Base-by-base conservation (phyloP, 2,113 vertebrate species). In the Mohoua ochrocephala region DNA sequence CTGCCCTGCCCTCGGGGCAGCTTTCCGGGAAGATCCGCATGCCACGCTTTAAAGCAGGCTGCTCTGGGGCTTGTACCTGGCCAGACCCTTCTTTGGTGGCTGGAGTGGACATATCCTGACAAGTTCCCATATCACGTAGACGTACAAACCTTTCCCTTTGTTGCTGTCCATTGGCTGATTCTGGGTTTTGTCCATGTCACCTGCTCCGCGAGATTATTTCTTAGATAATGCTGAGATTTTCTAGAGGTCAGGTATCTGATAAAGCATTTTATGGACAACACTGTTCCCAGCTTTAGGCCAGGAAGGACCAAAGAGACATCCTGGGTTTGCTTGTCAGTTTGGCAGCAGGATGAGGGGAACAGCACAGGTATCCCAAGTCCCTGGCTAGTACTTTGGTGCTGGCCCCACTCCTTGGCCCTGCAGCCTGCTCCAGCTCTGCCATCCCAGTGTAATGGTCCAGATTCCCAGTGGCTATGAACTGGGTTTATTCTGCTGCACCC, bases 81-180 rank as follows among this genome's bases (percentile, higher is more conserved):
- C 22, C 47, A 4, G 28, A 13, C 4, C 18, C 21, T 13, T 31
- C 65, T 17, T 20, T 9, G 20, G n/a, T 26, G 45, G 16, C 6
- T 56, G 78, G 60, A n/a, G 45, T 8, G 4, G 37, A 33, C 23
- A 0, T 7, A 18, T 7, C 26, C 45, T 2, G 7, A 11, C 12
- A 3, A 0, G 4, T 39, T 45, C 45, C 42, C 9, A 0, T 8
- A 2, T 13, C 33, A 10, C 1, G 2, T 15, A 18, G 24, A 24
- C 65, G 49, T 18, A 41, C 15, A 45, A 44, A 35, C 57, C 49
- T 49, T 50, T 54, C 16, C 23, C 26, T 22, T 75, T 27, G 9
- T 21, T 61, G 20, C 11, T 57, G 22, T 15, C 35, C 11, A 0
- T 15, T 15, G 35, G 8, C 59, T 7, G 39, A 6, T 22, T 9